Percentiles rank a stretch among this genome's conserved stretches.
Conservation (phyloP, 2,797 vertebrate species). For the Cryptoblepharus egeriae region DNA sequence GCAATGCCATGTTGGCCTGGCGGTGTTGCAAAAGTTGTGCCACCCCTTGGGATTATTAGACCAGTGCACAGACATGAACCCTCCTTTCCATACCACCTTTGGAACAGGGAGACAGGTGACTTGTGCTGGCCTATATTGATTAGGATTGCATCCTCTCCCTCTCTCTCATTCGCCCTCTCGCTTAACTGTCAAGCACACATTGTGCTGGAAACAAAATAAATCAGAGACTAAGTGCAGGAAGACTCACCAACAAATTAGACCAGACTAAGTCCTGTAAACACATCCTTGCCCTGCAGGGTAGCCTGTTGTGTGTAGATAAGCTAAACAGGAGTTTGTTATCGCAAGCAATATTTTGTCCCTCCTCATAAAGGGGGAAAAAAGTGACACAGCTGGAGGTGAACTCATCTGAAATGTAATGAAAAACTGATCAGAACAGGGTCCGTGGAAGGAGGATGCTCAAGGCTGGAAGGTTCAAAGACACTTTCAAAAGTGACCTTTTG, state of each 20-base stretch:
- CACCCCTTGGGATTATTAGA: too few relatives aligned
- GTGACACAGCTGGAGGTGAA: constrained; percentile 66
- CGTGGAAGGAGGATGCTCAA: constrained; percentile 4
- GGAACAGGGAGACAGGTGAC: too few relatives aligned
- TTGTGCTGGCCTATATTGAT: too few relatives aligned
- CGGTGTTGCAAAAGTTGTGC: too few relatives aligned
- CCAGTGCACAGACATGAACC: too few relatives aligned
- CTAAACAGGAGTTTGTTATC: constrained; percentile 54
- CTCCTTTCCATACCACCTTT: too few relatives aligned
- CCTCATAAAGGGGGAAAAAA: constrained; percentile 57
- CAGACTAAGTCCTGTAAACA: constrained; percentile 55
- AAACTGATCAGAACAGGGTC: constrained; percentile 53
- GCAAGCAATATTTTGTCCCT: constrained; percentile 66
- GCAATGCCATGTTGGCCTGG: too few relatives aligned
- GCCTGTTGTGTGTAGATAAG: constrained; percentile 72
- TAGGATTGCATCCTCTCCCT: too few relatives aligned
- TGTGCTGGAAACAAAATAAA: constrained; percentile 66
- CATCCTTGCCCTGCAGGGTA: constrained; percentile 61
- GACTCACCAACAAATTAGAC: constrained; percentile 63
- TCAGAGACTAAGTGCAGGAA: constrained; percentile 62
- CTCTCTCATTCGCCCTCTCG: neutral
- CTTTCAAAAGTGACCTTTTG: constrained; percentile 54
- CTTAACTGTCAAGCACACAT: constrained; percentile 40
- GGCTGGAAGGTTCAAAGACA: constrained; percentile 52
- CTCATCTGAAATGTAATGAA: constrained; percentile 77